phyloP scores from a whole-genome alignment of 2,888 invertebrate genomes.

The Eudiplozoon nipponicum region DNA sequence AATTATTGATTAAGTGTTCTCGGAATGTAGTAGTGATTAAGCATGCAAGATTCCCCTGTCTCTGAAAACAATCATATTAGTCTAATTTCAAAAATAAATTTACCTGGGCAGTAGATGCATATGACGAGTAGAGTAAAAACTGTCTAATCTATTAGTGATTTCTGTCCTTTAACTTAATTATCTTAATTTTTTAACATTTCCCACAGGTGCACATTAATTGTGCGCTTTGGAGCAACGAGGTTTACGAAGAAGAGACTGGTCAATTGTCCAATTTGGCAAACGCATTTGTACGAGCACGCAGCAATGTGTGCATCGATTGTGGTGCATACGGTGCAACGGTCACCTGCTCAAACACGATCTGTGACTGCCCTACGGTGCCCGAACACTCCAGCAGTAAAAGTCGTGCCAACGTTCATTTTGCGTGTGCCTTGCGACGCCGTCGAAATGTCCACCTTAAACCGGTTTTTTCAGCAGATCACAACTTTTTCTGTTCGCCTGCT shows the following conservation, averaged over 20 bases:
- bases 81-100: no score
- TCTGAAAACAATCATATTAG: no score
- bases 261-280: neutral
- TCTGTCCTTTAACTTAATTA: no score
- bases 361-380: neutral
- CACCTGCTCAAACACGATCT: conserved; percentile 1
- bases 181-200: no score
- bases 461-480: neutral
- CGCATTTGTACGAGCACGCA: conserved; percentile 3
- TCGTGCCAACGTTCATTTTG: conserved; percentile 5
- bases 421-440: neutral
- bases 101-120: no score
- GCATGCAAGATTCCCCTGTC: no score
- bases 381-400: neutral
- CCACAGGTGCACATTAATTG: conserved; percentile 16
- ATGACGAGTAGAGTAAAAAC: no score
- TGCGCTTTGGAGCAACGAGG: conserved; percentile 13
- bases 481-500: conserved; percentile 3
- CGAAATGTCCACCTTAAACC: neutral
- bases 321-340: conserved; percentile 8
- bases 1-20: no score
- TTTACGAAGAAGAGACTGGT: conserved; percentile 13
- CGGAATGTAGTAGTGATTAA: no score
- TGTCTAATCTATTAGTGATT: no score
- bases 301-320: conserved; percentile 3